phyloP scores from a whole-genome alignment of 2,888 invertebrate species.

The Heteromurus nitidus region DNA sequence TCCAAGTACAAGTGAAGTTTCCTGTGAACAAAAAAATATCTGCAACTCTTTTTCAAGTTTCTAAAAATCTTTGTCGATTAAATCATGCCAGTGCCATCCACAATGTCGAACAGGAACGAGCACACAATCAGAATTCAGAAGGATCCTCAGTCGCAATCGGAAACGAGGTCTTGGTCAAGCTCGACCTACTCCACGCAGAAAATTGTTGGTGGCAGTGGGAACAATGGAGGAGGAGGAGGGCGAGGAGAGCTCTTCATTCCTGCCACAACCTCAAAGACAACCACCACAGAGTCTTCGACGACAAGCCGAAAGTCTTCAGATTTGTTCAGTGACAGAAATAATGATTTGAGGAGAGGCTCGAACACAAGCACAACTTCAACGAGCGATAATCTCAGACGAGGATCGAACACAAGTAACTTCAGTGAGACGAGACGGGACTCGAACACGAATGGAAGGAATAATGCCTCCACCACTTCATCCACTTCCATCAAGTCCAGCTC shows the following conservation, averaged over 20 bases:
- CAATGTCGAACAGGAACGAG: neutral
- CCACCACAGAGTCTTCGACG: too few relatives aligned
- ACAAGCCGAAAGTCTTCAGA: too few relatives aligned
- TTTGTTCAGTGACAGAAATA: constrained; percentile 42
- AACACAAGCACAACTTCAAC: neutral
- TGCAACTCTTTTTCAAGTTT: too few relatives aligned
- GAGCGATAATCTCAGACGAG: neutral
- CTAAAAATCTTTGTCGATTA: too few relatives aligned
- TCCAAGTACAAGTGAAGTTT: too few relatives aligned
- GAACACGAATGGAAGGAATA: too few relatives aligned
- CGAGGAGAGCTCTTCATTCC: neutral
- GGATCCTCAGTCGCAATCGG: neutral
- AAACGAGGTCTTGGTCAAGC: neutral
- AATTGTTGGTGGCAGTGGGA: neutral
- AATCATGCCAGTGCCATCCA: neutral
- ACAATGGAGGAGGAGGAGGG: neutral
- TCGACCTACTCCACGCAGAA: neutral
- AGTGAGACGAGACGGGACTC: too few relatives aligned
- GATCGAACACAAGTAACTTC: too few relatives aligned
- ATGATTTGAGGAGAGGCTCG: constrained; percentile 22
- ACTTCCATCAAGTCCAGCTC: neutral
- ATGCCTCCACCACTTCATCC: neutral
- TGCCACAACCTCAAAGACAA: neutral
- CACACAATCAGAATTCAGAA: too few relatives aligned
- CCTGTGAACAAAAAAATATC: too few relatives aligned